Conservation (phyloP, 2,113 vertebrate species). For the Lota lota region DNA sequence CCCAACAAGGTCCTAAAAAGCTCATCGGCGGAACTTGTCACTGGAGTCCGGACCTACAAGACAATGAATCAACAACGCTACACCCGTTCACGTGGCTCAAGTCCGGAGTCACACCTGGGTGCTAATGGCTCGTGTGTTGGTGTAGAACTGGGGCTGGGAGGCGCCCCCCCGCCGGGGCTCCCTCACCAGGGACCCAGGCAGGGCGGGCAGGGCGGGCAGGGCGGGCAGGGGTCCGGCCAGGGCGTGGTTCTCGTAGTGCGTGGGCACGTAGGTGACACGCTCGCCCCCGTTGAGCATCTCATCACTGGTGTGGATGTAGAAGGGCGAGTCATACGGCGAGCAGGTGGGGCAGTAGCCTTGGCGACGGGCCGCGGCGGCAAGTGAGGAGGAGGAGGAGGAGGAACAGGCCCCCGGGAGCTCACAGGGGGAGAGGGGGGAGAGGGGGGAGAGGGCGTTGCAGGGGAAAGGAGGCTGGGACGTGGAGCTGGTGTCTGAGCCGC, state of each 20-base stretch:
- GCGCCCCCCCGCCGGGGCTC: conserved; percentile 30
- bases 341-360: conserved; percentile 82
- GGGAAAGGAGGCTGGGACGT: conserved; percentile 76
- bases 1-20: too few species aligned
- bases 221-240: conserved; percentile 80
- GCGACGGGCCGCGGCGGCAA: conserved; percentile 41
- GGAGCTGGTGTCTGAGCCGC: conserved; percentile 80
- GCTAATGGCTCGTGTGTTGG: conserved; percentile 87
- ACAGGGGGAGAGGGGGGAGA: conserved; percentile 52
- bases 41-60: too few species aligned
- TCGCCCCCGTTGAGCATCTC: conserved; percentile 89
- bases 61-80: too few species aligned
- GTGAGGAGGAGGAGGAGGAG: conserved; percentile 24
- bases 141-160: conserved; percentile 75
- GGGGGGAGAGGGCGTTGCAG: conserved; percentile 66
- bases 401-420: conserved; percentile 55
- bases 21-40: too few species aligned
- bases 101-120: conserved; percentile 83
- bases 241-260: conserved; percentile 84
- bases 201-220: conserved; percentile 72
- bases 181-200: conserved; percentile 81
- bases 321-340: conserved; percentile 84
- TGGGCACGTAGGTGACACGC: conserved; percentile 79
- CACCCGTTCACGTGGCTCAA: too few species aligned
- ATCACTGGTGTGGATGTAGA: conserved; percentile 86